Base-by-base conservation (phyloP, 2,113 vertebrate genomes). In the Nicator chloris region DNA sequence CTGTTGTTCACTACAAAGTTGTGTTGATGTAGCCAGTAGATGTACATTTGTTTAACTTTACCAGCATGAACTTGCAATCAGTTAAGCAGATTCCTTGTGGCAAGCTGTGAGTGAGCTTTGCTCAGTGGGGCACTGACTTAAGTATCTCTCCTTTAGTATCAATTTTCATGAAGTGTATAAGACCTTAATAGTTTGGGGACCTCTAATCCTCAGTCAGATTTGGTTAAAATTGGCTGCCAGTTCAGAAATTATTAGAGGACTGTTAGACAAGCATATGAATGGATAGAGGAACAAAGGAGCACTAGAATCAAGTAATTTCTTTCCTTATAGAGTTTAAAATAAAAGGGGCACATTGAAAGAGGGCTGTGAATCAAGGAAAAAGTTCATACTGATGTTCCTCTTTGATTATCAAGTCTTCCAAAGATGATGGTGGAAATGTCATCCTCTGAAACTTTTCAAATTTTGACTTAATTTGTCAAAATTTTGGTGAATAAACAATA, bases 151-250 rank as follows among this genome's bases (percentile, higher is more conserved):
- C 77, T 90, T 93, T 51, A 92, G 63, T 82, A 80, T 69, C 90
- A 88, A 93, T 93, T 96, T 94, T 92, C 88, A 77, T 61, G 13
- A 90, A 88, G 91, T 8, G 33, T 82, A 3, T 35, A 81, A 94
- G 50, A 81, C 59, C 35, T 93, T 96, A 96, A 95, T 96, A 95
- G 96, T 57, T 95, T 75, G 81, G 95, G 78, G 93, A 95, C 92
- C 59, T 93, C 80, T 77, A 96, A 97, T 94, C 42, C 95, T 97
- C 95, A 95, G 82, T 93, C 85, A 95, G 88, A 95, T 96, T 92
- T 97, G 76, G 59, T 17, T 92, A 85, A 94, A 96, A 96, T 92
- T 94, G 92, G 80, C 82, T 90, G 86, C 54, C 42, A 88, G 54
- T 80, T 90, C 54, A 92, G 79, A 90, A 93, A 93, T 90, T 92